Base-by-base conservation (phyloP, 2,888 invertebrate genomes). In the Portevinia maculata region DNA sequence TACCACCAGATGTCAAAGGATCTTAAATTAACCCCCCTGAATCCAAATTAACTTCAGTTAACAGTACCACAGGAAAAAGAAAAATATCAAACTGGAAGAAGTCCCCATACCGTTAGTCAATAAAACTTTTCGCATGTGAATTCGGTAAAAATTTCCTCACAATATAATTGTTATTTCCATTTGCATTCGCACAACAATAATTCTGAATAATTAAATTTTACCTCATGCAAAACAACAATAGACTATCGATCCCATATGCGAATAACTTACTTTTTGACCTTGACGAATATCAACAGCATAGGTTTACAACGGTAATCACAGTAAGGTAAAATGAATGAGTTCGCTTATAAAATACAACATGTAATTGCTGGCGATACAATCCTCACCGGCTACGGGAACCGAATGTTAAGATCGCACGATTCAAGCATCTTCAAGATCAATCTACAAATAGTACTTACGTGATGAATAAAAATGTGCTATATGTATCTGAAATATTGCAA, bases 401-500 rank as follows among this genome's bases (percentile, higher is more conserved):
- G 15, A 48, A 55, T 64, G 32, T 48, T 34, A 76, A 70, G 53
- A 60, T 52, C 21, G 52, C 73, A 78, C 21, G 8, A 9, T n/a
- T 7, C 53, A 44, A 53, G 41, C 59, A 21, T 52, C 19, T 48
- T 24, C 8, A 53, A 65, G 7, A 71, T 50, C 13, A 5, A 2
- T 3, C 24, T 24, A 32, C 21, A 48, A 37, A 28, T 19, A 24
- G 37, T 11, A 60, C 60, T 79, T 74, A 79, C 67, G 74, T 79
- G 79, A 79, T 74, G 55, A 74, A 69, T 24, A 24, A 24, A 5
- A 48, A 69, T 74, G 55, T 65, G 62, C 67, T 62, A 79, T 69
- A 74, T 48, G 65, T 73, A 79, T 79, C 73, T 71, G 69, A 75
- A 75, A 46, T 69, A 76, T 55, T 55, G 67, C 65, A 79, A 74